Evolutionary conservation across 2,888 invertebrate genomes (phyloP).

Genomic region (Cancer borealis): DNA sequence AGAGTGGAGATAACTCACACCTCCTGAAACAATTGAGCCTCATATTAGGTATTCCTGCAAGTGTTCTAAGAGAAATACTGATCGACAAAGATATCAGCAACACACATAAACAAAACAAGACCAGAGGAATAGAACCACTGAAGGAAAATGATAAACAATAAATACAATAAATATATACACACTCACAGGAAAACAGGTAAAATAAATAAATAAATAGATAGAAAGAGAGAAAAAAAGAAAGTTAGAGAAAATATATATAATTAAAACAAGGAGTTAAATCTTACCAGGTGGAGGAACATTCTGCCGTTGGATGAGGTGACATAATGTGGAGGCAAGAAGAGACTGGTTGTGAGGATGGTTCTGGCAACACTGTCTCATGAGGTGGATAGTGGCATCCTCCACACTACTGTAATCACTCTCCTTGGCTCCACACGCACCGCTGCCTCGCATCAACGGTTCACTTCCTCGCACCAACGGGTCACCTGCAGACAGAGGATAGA

Average conservation of each 20-base stretch:
- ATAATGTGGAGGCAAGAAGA: conserved; percentile 89
- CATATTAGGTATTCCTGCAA: background rate
- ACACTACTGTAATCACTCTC: conserved; percentile 78
- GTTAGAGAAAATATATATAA: background rate
- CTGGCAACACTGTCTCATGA: conserved; percentile 90
- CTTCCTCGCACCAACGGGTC: conserved; percentile 75
- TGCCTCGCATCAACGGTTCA: conserved; percentile 70
- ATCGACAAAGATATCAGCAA: background rate
- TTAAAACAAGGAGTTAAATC: conserved; percentile 53
- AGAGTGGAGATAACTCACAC: conserved; percentile 78
- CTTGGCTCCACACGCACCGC: conserved; percentile 55
- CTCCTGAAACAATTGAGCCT: conserved; percentile 52
- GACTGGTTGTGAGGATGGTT: conserved; percentile 92
- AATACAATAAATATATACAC: background rate
- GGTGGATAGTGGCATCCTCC: conserved; percentile 86
- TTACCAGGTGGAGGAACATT: conserved; percentile 80
- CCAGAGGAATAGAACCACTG: background rate
- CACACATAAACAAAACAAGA: background rate
- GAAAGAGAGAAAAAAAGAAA: background rate
- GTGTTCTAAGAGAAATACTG: background rate
- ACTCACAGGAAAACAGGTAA: background rate
- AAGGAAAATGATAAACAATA: background rate
- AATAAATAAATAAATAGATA: background rate
- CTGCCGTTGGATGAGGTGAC: conserved; percentile 87
- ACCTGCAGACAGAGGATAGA: conserved; percentile 49